Evolutionary conservation across 2,888 invertebrate species (phyloP), one percentile per base, ranked within the genome.

Genomic region (Stictocephala bisonia): DNA sequence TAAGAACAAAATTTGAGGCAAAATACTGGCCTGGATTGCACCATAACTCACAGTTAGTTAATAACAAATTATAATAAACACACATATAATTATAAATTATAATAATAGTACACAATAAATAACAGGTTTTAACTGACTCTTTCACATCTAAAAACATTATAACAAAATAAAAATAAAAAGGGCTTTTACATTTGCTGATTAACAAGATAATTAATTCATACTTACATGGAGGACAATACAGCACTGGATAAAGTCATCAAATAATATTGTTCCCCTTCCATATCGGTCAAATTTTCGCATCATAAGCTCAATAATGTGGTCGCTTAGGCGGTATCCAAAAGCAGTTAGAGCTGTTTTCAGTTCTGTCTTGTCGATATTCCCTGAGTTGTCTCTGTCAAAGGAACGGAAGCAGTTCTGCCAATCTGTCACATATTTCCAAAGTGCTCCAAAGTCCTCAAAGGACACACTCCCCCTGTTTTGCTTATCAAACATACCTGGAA

Each of bases 231-330:
- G 86, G 69, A 94, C 92, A 76, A 98, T 91, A 83, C 96, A 97
- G 83, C 96, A 96, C 83, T 98, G 98, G 79, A 99, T 98, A 83
- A 99, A 99, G 84, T 99, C 99, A 86, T 99, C 99, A 85, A 99
- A 99, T 69, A 95, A 89, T 80, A 99, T 94, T 6, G 93, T 93
- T 31, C 96, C 95, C 67, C 88, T 86, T n/a, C 96, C 96, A 81
- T 91, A 92, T 78, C 98, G 88, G 85, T 99, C 99, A 85, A 97
- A 99, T 85, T 98, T 98, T 78, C 92, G 89, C 68, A 99, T 87
- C 81, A 99, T 88, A 40, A 92, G 88, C 76, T 89, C 90, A 73
- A 96, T 88, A 69, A 97, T 89, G 73, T 89, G 88, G 80, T 96
- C 95, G 0, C 95, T 93, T 35, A 99, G 85, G 76, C 93, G 86